phyloP scores from a whole-genome alignment of 1,140 invertebrate species.

The Hypothenemus hampei region DNA sequence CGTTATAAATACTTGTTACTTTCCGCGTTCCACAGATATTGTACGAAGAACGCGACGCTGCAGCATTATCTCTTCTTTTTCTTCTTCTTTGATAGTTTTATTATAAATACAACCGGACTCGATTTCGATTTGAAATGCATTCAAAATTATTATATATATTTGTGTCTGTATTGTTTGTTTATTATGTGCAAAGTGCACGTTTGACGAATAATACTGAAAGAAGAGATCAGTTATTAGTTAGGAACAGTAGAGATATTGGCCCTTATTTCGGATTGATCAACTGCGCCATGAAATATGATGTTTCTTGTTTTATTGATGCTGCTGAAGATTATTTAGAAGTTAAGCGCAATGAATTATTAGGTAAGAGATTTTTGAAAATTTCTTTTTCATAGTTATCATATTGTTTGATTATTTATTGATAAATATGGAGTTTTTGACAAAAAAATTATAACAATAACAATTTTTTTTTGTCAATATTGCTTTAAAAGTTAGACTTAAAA shows the following conservation, averaged over 20 bases:
- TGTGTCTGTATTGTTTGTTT: too few relatives aligned
- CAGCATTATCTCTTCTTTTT: not conserved
- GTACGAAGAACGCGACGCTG: not conserved
- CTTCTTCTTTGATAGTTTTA: too few relatives aligned
- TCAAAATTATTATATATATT: too few relatives aligned
- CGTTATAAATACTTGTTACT: conserved; percentile 5
- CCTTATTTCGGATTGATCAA: conserved; percentile 15
- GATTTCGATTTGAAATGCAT: too few relatives aligned
- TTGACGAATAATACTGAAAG: not conserved
- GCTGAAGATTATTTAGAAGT: conserved; percentile 31
- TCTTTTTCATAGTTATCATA: too few relatives aligned
- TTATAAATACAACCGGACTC: too few relatives aligned
- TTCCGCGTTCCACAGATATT: not conserved
- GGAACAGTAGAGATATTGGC: conserved; percentile 20
- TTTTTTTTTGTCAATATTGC: too few relatives aligned
- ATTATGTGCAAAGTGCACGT: too few relatives aligned
- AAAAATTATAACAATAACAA: too few relatives aligned
- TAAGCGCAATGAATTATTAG: conserved; percentile 27
- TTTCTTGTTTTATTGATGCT: conserved; percentile 32
- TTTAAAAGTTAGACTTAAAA: too few relatives aligned
- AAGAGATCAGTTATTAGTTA: not conserved
- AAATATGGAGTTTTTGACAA: too few relatives aligned
- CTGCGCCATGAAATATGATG: conserved; percentile 32
- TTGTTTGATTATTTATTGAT: too few relatives aligned
- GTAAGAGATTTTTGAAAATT: conserved; percentile 23